Base-by-base conservation (phyloP, 2,888 invertebrate species). In the Tetheella fluctuosa region DNA sequence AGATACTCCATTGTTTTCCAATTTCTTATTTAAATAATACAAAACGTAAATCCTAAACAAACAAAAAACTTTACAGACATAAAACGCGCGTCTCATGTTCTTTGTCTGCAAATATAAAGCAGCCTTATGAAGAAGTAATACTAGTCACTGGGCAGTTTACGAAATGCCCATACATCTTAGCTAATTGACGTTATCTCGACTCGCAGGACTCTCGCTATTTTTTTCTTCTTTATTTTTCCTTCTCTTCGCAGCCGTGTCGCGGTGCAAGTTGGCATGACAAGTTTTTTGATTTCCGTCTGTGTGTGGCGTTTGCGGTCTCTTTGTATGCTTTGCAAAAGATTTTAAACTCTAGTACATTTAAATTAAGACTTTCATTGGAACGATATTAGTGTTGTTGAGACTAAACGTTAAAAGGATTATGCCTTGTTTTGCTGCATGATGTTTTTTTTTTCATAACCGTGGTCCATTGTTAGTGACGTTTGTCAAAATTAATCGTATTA, bases 131-230 rank as follows among this genome's bases (percentile, higher is more conserved):
- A 48, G 48, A 20, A 48, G 48, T 48, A 48, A 48, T 48, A 48
- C 48, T n/a, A 48, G 48, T 48, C 48, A 48, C 48, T 20, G 48
- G 54, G 54, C 37, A 57, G 66, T 75, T 69, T 77, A 73, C 74
- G 69, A 72, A 73, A 71, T 70, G 70, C 71, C 77, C 77, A 82
- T 80, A 78, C 80, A 75, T 83, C 82, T 82, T 77, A 57, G 74
- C 78, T 83, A 83, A 83, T 83, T 83, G 82, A 83, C 82, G 77
- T 81, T 83, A 83, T 83, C 82, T 77, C 68, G 65, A 64, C 65
- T 23, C 62, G 67, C 74, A 73, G 73, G 73, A 74, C 71, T 76
- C 64, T 59, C 63, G 67, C 62, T 15, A 23, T 20, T 17, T 55
- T 55, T 55, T 55, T 67, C 73, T 75, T 76, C 71, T 76, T 79